Conservation (phyloP, 2,888 invertebrate genomes). For the Coenonympha arcania region DNA sequence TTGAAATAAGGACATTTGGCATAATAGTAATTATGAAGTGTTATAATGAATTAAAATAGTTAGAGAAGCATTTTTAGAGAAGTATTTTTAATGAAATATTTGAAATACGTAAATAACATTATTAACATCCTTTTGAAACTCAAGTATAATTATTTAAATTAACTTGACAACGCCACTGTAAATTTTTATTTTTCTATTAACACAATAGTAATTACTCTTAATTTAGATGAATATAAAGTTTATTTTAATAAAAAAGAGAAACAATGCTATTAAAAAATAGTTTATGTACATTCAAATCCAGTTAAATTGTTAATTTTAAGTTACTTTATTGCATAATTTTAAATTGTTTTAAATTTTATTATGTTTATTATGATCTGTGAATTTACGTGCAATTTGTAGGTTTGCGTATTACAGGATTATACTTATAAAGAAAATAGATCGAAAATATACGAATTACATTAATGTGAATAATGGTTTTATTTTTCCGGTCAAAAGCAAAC, state of each 20-base stretch:
- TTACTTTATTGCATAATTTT: slow-evolving; percentile 6
- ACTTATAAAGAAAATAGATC: slow-evolving; percentile 21
- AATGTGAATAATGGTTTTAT: slow-evolving; percentile 51
- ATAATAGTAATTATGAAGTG: too few relatives aligned
- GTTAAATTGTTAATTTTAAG: slow-evolving; percentile 21
- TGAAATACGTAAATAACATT: too few relatives aligned
- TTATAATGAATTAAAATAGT: too few relatives aligned
- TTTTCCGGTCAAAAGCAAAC: slow-evolving; percentile 1
- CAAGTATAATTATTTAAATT: too few relatives aligned
- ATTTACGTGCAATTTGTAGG: slow-evolving; percentile 18
- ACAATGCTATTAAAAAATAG: not conserved
- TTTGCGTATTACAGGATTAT: slow-evolving; percentile 28
- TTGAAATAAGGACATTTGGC: not conserved
- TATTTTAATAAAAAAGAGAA: not conserved
- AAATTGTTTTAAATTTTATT: not conserved
- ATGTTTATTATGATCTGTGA: slow-evolving; percentile 9
- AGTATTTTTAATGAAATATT: too few relatives aligned
- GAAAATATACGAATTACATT: slow-evolving; percentile 59
- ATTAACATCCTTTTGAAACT: too few relatives aligned
- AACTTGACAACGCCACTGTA: too few relatives aligned
- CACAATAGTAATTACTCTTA: slow-evolving; percentile 2
- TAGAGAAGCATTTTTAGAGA: too few relatives aligned
- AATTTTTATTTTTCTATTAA: too few relatives aligned
- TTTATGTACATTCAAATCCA: not conserved
- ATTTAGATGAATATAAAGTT: not conserved